These are phyloP conservation scores for Acipenser transmontanus DNA, from an alignment of 2,797 vertebrate species.

Conservation along the genomic window DNA sequence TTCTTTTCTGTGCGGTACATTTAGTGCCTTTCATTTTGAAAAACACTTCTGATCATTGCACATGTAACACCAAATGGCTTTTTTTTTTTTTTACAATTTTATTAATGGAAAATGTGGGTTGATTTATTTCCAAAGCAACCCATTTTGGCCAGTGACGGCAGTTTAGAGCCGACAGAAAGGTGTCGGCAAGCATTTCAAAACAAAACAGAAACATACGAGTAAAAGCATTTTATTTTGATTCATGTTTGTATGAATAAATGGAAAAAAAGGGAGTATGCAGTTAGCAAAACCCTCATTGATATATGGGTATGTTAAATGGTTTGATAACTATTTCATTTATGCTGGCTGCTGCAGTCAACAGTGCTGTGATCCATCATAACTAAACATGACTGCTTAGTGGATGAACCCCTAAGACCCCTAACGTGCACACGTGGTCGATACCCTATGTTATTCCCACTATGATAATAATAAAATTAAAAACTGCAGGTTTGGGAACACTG, in stretches of 20 bases:
- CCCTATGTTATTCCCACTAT: not conserved
- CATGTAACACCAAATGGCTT: too few species aligned
- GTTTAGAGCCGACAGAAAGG: slow-evolving; percentile 6
- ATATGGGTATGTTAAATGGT: not conserved
- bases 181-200: not conserved
- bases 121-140: slow-evolving; percentile 47
- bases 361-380: not conserved
- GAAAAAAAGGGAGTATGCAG: not conserved
- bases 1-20: too few species aligned
- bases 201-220: slow-evolving; percentile 5
- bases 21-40: too few species aligned
- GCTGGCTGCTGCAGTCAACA: not conserved
- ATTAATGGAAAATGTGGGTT: slow-evolving; percentile 57
- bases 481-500: slow-evolving; percentile 20
- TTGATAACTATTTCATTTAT: not conserved
- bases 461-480: slow-evolving; percentile 13
- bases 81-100: slow-evolving; percentile 45
- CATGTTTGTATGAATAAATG: slow-evolving; percentile 1
- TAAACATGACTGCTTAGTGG: not conserved
- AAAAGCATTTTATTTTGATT: not conserved
- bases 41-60: too few species aligned
- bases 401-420: not conserved
- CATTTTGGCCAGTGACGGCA: slow-evolving; percentile 33
- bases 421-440: not conserved
- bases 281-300: not conserved